Evolutionary conservation across 2,113 vertebrate genomes (phyloP).

Genomic region (Ahaetulla prasina): DNA sequence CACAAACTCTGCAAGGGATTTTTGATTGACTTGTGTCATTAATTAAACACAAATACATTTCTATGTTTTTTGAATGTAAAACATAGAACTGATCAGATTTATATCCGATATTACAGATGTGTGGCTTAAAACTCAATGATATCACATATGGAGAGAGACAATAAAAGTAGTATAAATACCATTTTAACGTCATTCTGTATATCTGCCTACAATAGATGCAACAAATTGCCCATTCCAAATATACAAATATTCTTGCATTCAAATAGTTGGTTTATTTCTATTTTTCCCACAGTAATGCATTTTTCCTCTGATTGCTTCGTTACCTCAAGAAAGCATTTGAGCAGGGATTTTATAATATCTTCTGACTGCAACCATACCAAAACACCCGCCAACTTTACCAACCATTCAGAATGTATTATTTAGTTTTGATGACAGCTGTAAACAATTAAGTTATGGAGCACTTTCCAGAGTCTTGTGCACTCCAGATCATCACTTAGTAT

Average conservation of each 20-base stretch:
- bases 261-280: conserved; percentile 17
- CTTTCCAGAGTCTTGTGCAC: background rate
- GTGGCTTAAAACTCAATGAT: background rate
- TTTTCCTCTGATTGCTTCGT: background rate
- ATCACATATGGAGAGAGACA: background rate
- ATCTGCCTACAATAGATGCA: conserved; percentile 21
- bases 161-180: conserved; percentile 26
- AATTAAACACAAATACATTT: background rate
- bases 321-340: background rate
- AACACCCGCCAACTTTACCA: background rate
- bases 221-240: conserved; percentile 34
- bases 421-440: background rate
- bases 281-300: background rate
- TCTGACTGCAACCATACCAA: background rate
- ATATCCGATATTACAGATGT: background rate
- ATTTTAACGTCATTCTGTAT: conserved; percentile 19
- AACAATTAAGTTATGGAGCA: background rate
- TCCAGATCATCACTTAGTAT: background rate
- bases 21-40: background rate
- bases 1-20: background rate
- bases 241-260: conserved; percentile 25
- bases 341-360: background rate
- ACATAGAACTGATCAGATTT: conserved; percentile 3
- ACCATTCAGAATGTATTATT: background rate
- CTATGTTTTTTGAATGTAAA: conserved; percentile 25